Conservation (phyloP, 2,113 vertebrate species). For the human (Homo sapiens) region DNA sequence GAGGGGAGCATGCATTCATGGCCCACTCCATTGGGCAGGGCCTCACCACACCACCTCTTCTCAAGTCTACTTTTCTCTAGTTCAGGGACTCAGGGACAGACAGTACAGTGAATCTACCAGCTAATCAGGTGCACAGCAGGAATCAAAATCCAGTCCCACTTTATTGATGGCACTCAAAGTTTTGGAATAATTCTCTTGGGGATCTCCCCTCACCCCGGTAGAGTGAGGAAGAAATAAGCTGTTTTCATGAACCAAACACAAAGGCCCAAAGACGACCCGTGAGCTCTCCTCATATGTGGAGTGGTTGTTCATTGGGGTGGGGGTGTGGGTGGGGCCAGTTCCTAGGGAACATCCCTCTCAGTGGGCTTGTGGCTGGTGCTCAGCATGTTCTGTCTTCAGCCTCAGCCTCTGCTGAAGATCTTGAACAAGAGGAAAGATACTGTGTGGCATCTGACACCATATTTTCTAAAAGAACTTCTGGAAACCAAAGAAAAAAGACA, state of each 20-base stretch:
- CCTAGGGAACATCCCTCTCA: accelerated
- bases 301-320: background rate
- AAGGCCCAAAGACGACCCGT: too few species aligned
- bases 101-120: background rate
- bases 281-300: background rate
- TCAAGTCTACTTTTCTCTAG: background rate
- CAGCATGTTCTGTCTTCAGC: background rate
- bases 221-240: background rate
- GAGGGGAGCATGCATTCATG: accelerated
- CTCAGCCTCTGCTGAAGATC: background rate
- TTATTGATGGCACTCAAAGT: background rate
- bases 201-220: background rate
- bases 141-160: background rate
- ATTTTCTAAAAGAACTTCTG: background rate
- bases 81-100: background rate
- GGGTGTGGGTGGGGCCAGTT: accelerated
- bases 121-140: background rate
- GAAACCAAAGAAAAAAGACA: background rate
- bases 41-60: background rate
- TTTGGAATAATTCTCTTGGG: background rate
- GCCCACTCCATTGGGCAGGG: background rate
- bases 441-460: background rate
- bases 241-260: background rate
- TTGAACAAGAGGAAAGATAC: background rate
- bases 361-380: too few species aligned